Evolutionary conservation across 2,797 vertebrate species (phyloP), one percentile per base, ranked within the genome.

Genomic region (Megaceryle alcyon): DNA sequence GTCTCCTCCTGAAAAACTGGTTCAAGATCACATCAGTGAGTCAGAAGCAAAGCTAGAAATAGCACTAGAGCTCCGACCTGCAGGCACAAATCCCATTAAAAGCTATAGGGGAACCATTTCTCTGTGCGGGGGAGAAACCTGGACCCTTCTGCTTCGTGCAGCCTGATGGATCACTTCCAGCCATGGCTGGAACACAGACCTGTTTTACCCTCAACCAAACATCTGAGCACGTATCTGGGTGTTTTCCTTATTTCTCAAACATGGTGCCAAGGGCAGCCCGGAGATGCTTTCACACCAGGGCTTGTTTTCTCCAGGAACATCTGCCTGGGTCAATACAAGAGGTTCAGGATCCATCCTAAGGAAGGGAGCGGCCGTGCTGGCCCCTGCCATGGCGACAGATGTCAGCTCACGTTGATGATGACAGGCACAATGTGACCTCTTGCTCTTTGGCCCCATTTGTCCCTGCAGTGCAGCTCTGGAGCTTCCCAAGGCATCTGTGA

Each of bases 1-100:
- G 90, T 84, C 96, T 96, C 90, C 94, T 95, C 94, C 90, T 87
- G 90, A 84, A 94, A 87, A 96, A 94, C 90, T 95, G 94, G 92
- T 96, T 96, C 96, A 94, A 93, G 93, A 96, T 94, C 95, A 96
- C 91, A 95, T 95, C 94, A 90, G 75, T 94, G 95, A 97, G 95
- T 95, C 96, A 96, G 92, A 96, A 95, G 92, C 91, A 90, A 84
- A 89, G 93, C 96, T 95, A 90, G 92, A 96, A 97, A 96, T 96
- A 96, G 96, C 94, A 96, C 82, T 82, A 31, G 88, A 96, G 94
- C 94, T 96, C 94, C 93, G 75, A 95, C 94, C 96, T 96, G 88
- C 94, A 97, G 90, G 92, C 94, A 95, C 92, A 94, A 93, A 94
- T 92, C 90, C 86, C 92, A 90, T 79, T 93, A 92, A 95, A 92